A percentile compares a stretch with the other conserved stretches of the same genome.
Conservation (phyloP, 1,140 invertebrate species). For the Cydia strobilella region DNA sequence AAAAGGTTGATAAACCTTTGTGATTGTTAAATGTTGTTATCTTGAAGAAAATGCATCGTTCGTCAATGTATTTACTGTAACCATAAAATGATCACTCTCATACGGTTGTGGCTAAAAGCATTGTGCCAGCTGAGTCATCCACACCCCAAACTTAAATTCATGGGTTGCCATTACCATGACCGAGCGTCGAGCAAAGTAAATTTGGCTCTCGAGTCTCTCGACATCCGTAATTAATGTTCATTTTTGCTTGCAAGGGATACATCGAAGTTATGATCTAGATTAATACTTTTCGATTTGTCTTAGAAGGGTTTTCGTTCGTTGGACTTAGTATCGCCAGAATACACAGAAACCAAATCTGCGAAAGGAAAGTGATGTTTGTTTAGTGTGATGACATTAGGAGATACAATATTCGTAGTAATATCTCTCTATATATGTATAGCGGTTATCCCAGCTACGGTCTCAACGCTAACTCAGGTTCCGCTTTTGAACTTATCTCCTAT, state of each 20-base stretch:
- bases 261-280: not conserved
- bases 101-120: not conserved
- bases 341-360: not conserved
- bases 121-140: not conserved
- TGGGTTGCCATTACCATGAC: not conserved
- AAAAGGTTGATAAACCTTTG: not conserved
- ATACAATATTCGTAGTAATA: too few relatives aligned
- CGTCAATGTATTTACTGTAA: too few relatives aligned
- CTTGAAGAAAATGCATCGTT: too few relatives aligned
- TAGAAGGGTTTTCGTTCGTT: not conserved
- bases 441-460: too few relatives aligned
- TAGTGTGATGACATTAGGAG: too few relatives aligned
- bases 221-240: not conserved
- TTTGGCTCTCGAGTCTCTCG: not conserved
- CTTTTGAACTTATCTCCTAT: too few relatives aligned
- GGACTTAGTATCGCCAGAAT: too few relatives aligned
- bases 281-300: conserved; percentile 4
- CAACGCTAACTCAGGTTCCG: too few relatives aligned
- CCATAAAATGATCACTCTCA: not conserved
- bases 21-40: not conserved
- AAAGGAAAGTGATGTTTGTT: too few relatives aligned
- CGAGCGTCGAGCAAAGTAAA: not conserved
- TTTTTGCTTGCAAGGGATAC: not conserved
- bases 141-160: not conserved
- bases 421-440: too few relatives aligned